phyloP scores from a whole-genome alignment of 1,140 invertebrate species.

The Drosophila murphyi region DNA sequence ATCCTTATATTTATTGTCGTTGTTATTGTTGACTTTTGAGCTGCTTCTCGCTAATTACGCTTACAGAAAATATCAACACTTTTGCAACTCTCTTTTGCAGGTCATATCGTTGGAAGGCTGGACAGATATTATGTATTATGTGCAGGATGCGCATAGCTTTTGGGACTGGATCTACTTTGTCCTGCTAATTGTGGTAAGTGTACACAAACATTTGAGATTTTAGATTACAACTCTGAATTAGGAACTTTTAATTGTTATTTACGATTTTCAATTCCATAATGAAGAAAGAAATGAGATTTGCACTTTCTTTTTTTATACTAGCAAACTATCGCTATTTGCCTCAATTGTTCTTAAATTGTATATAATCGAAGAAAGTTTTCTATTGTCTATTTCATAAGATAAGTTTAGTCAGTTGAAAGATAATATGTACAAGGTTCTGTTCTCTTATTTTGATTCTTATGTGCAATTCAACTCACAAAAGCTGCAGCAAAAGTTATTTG shows the following conservation, averaged over 20 bases:
- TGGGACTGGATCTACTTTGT: slow-evolving; percentile 99
- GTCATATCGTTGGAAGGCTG: slow-evolving; percentile 95
- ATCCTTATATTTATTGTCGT: background rate
- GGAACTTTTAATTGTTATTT: too few species aligned
- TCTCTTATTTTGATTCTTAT: background rate
- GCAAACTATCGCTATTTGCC: too few species aligned
- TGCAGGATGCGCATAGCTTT: slow-evolving; percentile 99
- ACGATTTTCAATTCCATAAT: too few species aligned
- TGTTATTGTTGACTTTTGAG: slow-evolving; percentile 16
- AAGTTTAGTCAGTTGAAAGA: too few species aligned
- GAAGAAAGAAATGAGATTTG: too few species aligned
- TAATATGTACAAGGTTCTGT: background rate
- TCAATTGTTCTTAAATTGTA: too few species aligned
- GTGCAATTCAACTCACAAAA: slow-evolving; percentile 6
- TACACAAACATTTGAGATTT: too few species aligned
- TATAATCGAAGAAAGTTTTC: too few species aligned
- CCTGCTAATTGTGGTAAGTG: slow-evolving; percentile 98
- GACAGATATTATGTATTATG: slow-evolving; percentile 99
- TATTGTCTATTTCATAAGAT: too few species aligned
- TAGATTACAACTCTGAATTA: too few species aligned
- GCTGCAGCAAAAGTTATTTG: slow-evolving; percentile 60
- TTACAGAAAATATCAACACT: background rate
- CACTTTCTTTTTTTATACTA: too few species aligned
- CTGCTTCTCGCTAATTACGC: slow-evolving; percentile 34
- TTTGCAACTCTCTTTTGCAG: slow-evolving; percentile 84